Percentiles rank a stretch among this genome's conserved stretches.
phyloP scores from a whole-genome alignment of 2,797 vertebrate genomes.

The Lithobates pipiens region DNA sequence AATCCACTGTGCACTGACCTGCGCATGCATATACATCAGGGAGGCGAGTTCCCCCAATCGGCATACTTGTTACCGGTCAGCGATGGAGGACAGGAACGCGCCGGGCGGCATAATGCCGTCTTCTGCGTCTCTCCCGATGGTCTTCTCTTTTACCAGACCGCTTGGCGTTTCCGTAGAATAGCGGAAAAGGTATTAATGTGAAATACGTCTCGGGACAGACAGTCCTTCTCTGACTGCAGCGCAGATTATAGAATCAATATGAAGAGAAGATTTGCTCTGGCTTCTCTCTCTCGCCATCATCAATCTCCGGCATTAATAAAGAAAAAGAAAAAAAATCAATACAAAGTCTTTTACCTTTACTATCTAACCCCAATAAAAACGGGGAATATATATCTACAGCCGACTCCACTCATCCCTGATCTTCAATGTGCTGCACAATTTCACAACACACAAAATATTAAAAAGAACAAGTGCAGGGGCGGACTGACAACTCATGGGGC shows the following conservation, averaged over 20 bases:
- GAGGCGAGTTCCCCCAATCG: too few species aligned
- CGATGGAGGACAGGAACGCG: too few species aligned
- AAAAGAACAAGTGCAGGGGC: too few species aligned
- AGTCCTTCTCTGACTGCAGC: not conserved
- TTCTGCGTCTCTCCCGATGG: not conserved
- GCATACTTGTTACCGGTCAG: too few species aligned
- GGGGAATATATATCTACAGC: slow-evolving; percentile 15
- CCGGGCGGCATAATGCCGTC: too few species aligned
- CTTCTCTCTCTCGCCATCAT: slow-evolving; percentile 15
- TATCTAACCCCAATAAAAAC: slow-evolving; percentile 43
- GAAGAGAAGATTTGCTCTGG: slow-evolving; percentile 19
- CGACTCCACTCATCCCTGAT: slow-evolving; percentile 15
- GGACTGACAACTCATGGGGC: too few species aligned
- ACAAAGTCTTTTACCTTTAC: slow-evolving; percentile 51
- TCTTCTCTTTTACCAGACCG: not conserved
- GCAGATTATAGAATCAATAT: slow-evolving; percentile 46
- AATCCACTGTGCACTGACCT: too few species aligned
- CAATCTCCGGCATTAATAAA: slow-evolving; percentile 35
- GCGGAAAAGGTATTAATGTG: not conserved
- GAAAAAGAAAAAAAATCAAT: slow-evolving; percentile 49
- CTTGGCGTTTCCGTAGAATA: not conserved
- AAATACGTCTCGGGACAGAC: not conserved
- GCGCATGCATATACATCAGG: too few species aligned
- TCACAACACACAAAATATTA: not conserved
- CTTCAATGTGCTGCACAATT: not conserved